These are phyloP conservation scores for Serinus canaria DNA, from an alignment of 2,113 vertebrate species.

Conservation along the genomic window DNA sequence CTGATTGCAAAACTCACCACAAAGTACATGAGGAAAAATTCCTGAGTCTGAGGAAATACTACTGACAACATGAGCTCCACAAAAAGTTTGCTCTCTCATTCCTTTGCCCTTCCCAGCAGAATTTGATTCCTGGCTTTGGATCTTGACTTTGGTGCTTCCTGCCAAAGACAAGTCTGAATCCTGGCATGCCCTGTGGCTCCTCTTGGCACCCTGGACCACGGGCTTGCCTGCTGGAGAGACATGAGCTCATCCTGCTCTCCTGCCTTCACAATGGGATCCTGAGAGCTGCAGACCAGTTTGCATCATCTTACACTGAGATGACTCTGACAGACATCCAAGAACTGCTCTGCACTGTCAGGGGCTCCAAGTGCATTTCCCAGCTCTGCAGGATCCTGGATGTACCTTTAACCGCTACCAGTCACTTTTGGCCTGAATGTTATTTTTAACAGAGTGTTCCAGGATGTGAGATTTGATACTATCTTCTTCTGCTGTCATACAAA, in stretches of 20 bases:
- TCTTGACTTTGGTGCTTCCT: neutral
- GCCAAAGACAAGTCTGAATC: neutral
- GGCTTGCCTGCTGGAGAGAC: constrained; percentile 1
- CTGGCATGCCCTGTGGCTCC: neutral
- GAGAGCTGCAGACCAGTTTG: neutral
- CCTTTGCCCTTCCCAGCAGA: neutral
- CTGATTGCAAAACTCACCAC: constrained; percentile 1
- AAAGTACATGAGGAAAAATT: neutral
- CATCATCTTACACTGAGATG: neutral
- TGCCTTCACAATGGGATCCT: neutral
- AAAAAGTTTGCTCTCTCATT: neutral
- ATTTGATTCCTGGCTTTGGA: neutral
- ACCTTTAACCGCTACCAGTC: neutral
- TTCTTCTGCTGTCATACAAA: constrained; percentile 20
- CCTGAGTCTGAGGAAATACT: neutral
- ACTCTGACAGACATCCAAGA: neutral
- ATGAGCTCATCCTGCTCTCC: constrained; percentile 22
- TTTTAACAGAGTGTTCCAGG: neutral
- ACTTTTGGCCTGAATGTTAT: neutral
- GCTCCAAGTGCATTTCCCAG: neutral
- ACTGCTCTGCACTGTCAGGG: neutral
- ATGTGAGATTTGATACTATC: neutral
- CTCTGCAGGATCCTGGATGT: neutral
- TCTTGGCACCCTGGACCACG: neutral
- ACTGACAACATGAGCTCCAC: neutral